Percentiles rank a stretch among this genome's conserved stretches.
phyloP scores from a whole-genome alignment of 35 echinoderm and acorn worm species.

The Patiria miniata region DNA sequence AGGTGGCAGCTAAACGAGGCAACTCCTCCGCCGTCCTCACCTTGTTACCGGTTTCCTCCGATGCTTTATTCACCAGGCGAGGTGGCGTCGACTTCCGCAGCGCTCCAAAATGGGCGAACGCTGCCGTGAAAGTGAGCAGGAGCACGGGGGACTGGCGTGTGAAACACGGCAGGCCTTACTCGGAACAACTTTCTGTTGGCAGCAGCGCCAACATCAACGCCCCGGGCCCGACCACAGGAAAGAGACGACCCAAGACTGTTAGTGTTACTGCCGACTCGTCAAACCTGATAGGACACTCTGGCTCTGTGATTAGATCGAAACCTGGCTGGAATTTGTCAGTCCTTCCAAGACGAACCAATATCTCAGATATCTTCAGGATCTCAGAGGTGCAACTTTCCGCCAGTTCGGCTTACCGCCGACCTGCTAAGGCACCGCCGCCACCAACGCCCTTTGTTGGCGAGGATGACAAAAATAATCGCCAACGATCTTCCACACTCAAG shows the following conservation, averaged over 20 bases:
- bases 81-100: slow-evolving; percentile 19
- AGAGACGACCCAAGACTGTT: background rate
- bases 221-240: background rate
- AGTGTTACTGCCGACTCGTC: background rate
- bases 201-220: background rate
- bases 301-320: too few species aligned
- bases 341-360: background rate
- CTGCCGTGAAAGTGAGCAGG: background rate
- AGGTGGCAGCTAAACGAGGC: slow-evolving; percentile 12
- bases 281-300: too few species aligned
- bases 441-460: background rate
- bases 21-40: background rate
- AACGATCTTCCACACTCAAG: background rate
- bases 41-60: background rate
- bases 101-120: background rate
- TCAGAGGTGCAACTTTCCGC: background rate
- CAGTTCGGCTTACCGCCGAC: background rate
- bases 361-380: background rate
- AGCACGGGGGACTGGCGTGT: background rate
- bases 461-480: background rate
- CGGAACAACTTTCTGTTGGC: background rate
- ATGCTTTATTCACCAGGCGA: slow-evolving; percentile 10
- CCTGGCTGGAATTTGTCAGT: too few species aligned
- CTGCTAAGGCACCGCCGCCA: background rate
- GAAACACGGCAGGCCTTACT: background rate